phyloP scores from a whole-genome alignment of 2,888 invertebrate genomes.

The Xestobium rufovillosum region DNA sequence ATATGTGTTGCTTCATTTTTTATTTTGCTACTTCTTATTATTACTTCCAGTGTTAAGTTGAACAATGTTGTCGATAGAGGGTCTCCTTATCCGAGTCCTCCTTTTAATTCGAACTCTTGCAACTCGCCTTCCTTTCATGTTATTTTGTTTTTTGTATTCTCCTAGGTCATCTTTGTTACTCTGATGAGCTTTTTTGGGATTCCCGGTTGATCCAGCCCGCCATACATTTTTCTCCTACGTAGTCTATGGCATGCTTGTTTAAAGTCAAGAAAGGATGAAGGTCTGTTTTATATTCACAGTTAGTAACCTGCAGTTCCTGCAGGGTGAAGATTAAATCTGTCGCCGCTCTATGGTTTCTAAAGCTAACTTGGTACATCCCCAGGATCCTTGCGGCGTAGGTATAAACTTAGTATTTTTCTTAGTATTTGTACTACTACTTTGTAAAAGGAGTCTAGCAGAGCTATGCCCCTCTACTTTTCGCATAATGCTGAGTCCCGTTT shows the following conservation, averaged over 20 bases:
- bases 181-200: too few relatives aligned
- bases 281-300: not conserved
- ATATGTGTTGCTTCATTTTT: constrained; percentile 2
- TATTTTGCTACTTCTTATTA: constrained; percentile 10
- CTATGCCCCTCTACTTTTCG: too few relatives aligned
- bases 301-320: constrained; percentile 5
- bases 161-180: constrained; percentile 3
- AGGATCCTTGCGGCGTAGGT: not conserved
- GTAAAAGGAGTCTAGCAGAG: not conserved
- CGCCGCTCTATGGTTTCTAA: constrained; percentile 6
- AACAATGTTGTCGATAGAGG: constrained; percentile 9
- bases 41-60: constrained; percentile 8
- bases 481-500: not conserved
- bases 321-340: constrained; percentile 6
- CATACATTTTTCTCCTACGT: not conserved
- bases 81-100: constrained; percentile 8
- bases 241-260: not conserved
- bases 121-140: constrained; percentile 4
- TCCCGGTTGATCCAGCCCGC: not conserved
- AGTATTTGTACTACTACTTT: not conserved
- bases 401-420: not conserved
- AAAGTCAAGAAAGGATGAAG: not conserved
- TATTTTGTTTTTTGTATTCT: constrained; percentile 8
- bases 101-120: constrained; percentile 4
- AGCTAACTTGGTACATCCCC: constrained; percentile 6